Evolutionary conservation across 2,113 vertebrate species (phyloP).

Genomic region (Trogon melanurus): DNA sequence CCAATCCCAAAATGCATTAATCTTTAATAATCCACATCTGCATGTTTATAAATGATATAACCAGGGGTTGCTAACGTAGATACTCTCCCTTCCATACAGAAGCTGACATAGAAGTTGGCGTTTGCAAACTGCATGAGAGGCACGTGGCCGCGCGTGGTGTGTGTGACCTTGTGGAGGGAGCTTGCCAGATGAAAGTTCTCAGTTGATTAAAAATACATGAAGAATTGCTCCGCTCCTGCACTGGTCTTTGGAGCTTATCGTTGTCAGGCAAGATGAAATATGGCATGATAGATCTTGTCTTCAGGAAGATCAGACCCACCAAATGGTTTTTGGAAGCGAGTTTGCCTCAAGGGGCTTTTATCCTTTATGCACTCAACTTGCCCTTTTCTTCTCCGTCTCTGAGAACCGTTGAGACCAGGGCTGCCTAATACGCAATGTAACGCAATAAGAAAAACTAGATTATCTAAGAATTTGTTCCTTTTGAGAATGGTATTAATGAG

Average conservation of each 20-base stretch:
- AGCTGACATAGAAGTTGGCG: constrained; percentile 79
- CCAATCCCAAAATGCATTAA: constrained; percentile 82
- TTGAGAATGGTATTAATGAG: background rate
- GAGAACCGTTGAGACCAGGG: background rate
- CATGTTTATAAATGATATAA: constrained; percentile 82
- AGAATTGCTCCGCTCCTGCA: background rate
- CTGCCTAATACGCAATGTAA: background rate
- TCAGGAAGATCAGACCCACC: constrained; percentile 19
- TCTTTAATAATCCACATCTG: constrained; percentile 85
- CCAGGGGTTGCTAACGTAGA: constrained; percentile 70
- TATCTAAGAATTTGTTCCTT: background rate
- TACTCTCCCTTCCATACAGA: constrained; percentile 78
- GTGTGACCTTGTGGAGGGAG: constrained; percentile 69
- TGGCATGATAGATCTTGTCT: constrained; percentile 38
- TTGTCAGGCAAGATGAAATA: constrained; percentile 27
- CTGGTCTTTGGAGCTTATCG: background rate
- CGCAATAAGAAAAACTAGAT: background rate
- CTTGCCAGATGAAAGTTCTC: constrained; percentile 32
- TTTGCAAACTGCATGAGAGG: constrained; percentile 56
- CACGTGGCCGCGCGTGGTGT: background rate
- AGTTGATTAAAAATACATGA: constrained; percentile 60
- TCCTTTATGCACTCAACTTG: background rate
- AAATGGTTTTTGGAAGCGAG: background rate
- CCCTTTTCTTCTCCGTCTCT: background rate
- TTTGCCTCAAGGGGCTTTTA: constrained; percentile 50